Conservation (phyloP, 1,140 invertebrate species). For the Druon quercuslanigerum region DNA sequence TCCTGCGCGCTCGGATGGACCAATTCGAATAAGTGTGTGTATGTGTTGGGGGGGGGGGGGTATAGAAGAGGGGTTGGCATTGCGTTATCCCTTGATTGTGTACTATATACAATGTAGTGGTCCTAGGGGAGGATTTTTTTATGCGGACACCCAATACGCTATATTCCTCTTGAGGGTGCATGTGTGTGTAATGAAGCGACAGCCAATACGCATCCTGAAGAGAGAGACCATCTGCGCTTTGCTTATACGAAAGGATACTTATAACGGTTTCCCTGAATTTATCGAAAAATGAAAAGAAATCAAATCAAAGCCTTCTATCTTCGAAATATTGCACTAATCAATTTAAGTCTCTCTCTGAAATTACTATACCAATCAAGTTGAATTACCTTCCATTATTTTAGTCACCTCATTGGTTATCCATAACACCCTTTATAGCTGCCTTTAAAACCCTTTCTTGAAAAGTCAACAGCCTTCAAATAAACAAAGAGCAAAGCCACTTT, state of each 20-base stretch:
- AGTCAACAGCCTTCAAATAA: no score
- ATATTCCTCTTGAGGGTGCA: not conserved
- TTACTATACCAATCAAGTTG: no score
- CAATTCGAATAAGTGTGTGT: not conserved
- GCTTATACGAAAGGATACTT: constrained; percentile 4
- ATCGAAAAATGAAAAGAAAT: constrained; percentile 5
- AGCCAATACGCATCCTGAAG: constrained; percentile 4
- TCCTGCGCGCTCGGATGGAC: not conserved
- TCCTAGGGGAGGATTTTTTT: constrained; percentile 15
- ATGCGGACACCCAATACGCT: constrained; percentile 1
- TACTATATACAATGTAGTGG: not conserved
- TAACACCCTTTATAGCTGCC: no score
- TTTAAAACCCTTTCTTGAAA: no score
- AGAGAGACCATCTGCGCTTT: constrained; percentile 7
- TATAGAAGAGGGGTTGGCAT: not conserved
- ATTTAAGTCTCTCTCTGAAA: not conserved
- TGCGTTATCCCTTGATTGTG: constrained; percentile 4
- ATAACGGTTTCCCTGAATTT: not conserved
- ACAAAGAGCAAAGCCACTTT: no score
- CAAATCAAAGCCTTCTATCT: no score
- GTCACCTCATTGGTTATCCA: no score
- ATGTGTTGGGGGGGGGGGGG: not conserved
- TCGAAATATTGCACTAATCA: not conserved
- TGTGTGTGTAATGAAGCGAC: constrained; percentile 8
- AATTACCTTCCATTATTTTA: no score